Base-by-base conservation (phyloP, 64 coral and sea anemone species). In the Cladopsammia gracilis region DNA sequence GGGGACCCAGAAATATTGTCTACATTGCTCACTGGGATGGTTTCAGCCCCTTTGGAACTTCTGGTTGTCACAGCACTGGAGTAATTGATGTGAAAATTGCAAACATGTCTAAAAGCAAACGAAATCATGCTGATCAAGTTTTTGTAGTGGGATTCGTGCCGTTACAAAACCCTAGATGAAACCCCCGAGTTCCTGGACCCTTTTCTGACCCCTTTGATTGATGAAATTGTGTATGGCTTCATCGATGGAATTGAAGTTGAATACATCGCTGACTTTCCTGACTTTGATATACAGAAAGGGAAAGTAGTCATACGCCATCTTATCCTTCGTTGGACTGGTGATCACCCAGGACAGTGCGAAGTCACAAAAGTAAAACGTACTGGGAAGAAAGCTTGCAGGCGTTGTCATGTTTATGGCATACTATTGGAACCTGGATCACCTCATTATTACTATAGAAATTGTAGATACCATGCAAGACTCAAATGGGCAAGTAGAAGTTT, bases 11-110 rank as follows among this genome's bases (percentile, higher is more conserved):
- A 70, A 83, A 83, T 42, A 59, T 92, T 73, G 65, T 85, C 6
- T 92, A 85, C 47, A 85, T 85, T 92, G 90, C 79, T 23, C 90
- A 92, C 90, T 92, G 79, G 90, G 90, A 92, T 92, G 90, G 90
- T 1, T 92, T 85, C 56, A 85, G 67, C 23, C 90, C 90, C 45
- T 92, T 92, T 76, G 79, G 46, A 15, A 80, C 90, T 62, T 74
- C 78, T 61, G 90, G 79, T 46, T 65, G 90, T 73, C 90, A 85
- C 58, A 85, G 71, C 45, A 73, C 77, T 59, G 78, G 90, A 45
- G 90, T 73, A 13, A 75, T 92, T 72, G 90, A 92, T 62, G 68
- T 91, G 6, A 81, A 91, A 23, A 91, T 91, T 14, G 89, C 44
- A 53, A 91, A 91, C 44, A 69, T 79, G 61, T 81, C 18, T 48